Percentiles rank a stretch among this genome's conserved stretches.
Evolutionary conservation across 1,140 invertebrate genomes (phyloP).

Genomic region (Scaptomyza hsui): DNA sequence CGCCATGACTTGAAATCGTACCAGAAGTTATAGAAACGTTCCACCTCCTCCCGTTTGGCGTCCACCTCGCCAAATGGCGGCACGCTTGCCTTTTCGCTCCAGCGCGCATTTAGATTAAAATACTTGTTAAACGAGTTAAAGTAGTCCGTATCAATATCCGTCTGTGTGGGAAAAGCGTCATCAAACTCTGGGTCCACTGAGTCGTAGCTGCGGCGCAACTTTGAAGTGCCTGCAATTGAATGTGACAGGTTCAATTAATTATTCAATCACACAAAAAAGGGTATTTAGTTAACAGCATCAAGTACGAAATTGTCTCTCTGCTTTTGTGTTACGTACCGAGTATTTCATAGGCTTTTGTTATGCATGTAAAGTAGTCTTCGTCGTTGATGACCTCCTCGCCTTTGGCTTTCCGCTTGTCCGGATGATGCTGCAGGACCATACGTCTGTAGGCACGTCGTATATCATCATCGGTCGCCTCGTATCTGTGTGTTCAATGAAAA

Average conservation of each 20-base stretch:
- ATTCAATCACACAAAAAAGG: no score
- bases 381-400: conserved; percentile 93
- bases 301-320: not conserved
- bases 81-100: conserved; percentile 95
- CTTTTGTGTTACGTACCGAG: conserved; percentile 61
- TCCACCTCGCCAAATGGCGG: conserved; percentile 92
- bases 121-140: conserved; percentile 90
- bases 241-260: no score
- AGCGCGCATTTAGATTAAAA: conserved; percentile 95
- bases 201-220: conserved; percentile 95
- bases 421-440: conserved; percentile 98
- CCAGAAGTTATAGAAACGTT: conserved; percentile 96
- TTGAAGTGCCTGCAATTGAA: conserved; percentile 88
- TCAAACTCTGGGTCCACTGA: conserved; percentile 98
- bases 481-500: conserved; percentile 58
- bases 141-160: conserved; percentile 93
- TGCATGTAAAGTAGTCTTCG: conserved; percentile 99
- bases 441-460: conserved; percentile 96
- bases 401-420: conserved; percentile 96
- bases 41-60: conserved; percentile 89
- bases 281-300: no score
- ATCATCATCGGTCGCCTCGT: conserved; percentile 93
- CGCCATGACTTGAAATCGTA: conserved; percentile 99
- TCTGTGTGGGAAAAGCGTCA: conserved; percentile 91
- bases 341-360: conserved; percentile 97